These are phyloP conservation scores for Tauraco hartlaubi DNA, from an alignment of 2,797 vertebrate genomes.

Conservation along the genomic window DNA sequence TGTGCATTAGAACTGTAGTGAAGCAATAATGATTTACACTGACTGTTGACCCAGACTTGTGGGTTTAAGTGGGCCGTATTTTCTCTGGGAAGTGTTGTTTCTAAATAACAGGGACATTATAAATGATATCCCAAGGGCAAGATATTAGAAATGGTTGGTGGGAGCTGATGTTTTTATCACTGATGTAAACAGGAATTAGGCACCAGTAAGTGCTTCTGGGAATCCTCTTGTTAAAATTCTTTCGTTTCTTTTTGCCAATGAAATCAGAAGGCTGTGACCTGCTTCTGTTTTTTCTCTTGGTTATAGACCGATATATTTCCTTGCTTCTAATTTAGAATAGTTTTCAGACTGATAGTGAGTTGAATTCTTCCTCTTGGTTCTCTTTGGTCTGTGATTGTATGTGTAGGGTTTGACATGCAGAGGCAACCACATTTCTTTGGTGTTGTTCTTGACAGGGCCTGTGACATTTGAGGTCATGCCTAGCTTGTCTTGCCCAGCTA, in stretches of 20 bases:
- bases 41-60: constrained; percentile 49
- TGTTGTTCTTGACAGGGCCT: neutral
- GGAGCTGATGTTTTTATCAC: constrained; percentile 33
- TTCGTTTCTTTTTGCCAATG: neutral
- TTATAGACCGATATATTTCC: neutral
- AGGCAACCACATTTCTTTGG: neutral
- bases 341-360: neutral
- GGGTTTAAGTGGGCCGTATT: constrained; percentile 55
- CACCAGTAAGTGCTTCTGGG: constrained; percentile 17
- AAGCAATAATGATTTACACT: constrained; percentile 27
- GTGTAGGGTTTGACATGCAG: neutral
- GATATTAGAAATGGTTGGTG: constrained; percentile 43
- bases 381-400: fast-evolving
- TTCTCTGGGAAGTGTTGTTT: constrained; percentile 42
- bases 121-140: constrained; percentile 57
- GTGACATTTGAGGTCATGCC: constrained; percentile 8
- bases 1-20: neutral
- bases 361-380: neutral
- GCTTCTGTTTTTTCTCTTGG: neutral
- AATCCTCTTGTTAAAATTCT: constrained; percentile 5
- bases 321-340: neutral
- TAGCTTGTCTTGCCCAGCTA: neutral
- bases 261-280: neutral
- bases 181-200: constrained; percentile 58
- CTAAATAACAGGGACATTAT: constrained; percentile 59